Conservation (phyloP, 2,113 vertebrate genomes). For the Silurus meridionalis region DNA sequence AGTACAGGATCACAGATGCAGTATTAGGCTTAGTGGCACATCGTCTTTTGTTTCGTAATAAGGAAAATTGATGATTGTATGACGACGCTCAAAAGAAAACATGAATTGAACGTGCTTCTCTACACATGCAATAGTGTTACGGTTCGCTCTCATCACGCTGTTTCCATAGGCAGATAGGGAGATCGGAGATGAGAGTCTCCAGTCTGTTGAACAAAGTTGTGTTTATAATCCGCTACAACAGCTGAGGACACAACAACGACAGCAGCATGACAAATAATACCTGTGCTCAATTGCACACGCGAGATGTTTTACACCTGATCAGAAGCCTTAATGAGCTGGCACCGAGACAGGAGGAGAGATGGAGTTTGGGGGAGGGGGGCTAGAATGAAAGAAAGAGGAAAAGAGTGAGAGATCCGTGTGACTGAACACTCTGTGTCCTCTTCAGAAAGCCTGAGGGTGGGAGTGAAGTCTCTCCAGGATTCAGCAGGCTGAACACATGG, state of each 20-base stretch:
- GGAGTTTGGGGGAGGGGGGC: conserved; percentile 48
- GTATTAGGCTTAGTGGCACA: not conserved
- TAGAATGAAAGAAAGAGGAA: conserved; percentile 49
- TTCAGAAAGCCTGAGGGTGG: conserved; percentile 51
- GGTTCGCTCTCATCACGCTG: conserved; percentile 22
- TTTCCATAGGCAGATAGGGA: conserved; percentile 30
- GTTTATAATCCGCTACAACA: conserved; percentile 51
- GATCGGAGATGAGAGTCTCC: conserved; percentile 26
- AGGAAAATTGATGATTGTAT: conserved; percentile 1
- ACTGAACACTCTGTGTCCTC: conserved; percentile 58
- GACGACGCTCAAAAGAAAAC: conserved; percentile 8
- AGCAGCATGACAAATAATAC: conserved; percentile 56
- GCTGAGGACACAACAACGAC: conserved; percentile 50
- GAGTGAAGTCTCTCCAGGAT: conserved; percentile 54
- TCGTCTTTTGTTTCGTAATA: conserved; percentile 7
- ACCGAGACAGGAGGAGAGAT: conserved; percentile 58
- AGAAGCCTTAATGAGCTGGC: conserved; percentile 74
- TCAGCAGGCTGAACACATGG: conserved; percentile 51
- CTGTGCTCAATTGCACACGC: conserved; percentile 68
- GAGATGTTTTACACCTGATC: conserved; percentile 70
- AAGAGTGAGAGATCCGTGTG: conserved; percentile 52
- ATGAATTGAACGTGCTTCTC: not conserved
- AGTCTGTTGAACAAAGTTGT: conserved; percentile 37
- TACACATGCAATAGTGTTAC: conserved; percentile 18
- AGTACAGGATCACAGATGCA: not conserved